Conservation (phyloP, 2,888 invertebrate species). For the Ceramica pisi region DNA sequence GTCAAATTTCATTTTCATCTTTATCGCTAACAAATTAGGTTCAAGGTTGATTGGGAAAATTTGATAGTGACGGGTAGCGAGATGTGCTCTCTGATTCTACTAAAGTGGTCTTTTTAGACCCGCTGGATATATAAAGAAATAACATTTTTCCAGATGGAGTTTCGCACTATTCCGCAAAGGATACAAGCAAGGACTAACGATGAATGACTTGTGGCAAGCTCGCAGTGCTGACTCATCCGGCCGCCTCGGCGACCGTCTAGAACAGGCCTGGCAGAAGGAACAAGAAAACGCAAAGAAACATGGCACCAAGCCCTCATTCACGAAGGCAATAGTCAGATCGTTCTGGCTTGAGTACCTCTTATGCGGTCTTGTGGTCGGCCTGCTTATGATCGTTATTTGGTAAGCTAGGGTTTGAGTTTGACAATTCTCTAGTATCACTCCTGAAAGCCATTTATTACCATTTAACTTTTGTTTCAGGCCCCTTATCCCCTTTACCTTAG, state of each 20-base stretch:
- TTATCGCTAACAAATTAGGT: too few relatives aligned
- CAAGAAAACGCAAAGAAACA: conserved; percentile 77
- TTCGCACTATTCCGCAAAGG: conserved; percentile 90
- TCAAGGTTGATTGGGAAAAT: too few relatives aligned
- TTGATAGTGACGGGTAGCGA: too few relatives aligned
- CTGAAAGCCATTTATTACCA: not conserved
- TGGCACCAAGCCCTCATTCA: conserved; percentile 86
- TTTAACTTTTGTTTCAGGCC: conserved; percentile 86
- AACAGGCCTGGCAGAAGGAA: conserved; percentile 91
- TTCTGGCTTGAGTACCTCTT: conserved; percentile 87
- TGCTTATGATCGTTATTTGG: conserved; percentile 50
- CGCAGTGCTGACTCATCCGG: conserved; percentile 90
- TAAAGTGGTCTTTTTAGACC: too few relatives aligned
- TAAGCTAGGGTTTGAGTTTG: conserved; percentile 23
- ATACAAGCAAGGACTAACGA: conserved; percentile 88
- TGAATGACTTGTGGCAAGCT: conserved; percentile 91
- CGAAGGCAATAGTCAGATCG: conserved; percentile 87
- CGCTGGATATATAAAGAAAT: too few relatives aligned
- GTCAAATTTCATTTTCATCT: too few relatives aligned
- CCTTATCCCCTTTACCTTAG: conserved; percentile 91
- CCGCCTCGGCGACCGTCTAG: conserved; percentile 90
- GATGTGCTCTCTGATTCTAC: too few relatives aligned
- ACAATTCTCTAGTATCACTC: not conserved
- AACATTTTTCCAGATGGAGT: conserved; percentile 64
- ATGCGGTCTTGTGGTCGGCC: conserved; percentile 84